Evolutionary conservation across 2,888 invertebrate genomes (phyloP), one percentile per base, ranked within the genome.

Genomic region (Andricus curvator): DNA sequence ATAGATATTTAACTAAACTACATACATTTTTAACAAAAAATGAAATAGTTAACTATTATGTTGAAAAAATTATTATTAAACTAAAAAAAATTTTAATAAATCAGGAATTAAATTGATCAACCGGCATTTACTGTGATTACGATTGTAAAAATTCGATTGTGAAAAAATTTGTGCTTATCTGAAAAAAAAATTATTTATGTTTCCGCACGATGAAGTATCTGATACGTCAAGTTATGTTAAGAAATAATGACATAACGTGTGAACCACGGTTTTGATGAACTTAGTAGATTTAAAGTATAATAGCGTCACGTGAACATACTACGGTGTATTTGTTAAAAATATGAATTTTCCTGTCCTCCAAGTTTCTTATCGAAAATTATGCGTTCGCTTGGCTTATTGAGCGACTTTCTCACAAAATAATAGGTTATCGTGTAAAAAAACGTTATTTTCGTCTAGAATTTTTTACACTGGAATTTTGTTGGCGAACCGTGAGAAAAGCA

Each of bases 321-420:
- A 33, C 5, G 13, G 13, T 51, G 51, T 48, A 11, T 74, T 74
- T 74, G 51, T 56, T 51, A 74, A 33, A 51, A 74, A 74, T 74
- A 33, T 74, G 51, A 74, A 74, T 74, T 74, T 74, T 56, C 70
- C 70, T 56, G 51, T 20, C 56, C 25, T 51, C n/a, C 13, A n/a
- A 74, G 48, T 29, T 74, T 56, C 70, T 74, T 74, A 74, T 74
- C 51, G 33, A 33, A 74, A 74, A 74, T 29, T 74, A 74, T 70
- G 51, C 29, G 48, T 33, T 51, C 51, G 51, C 48, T 25, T 20
- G 44, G 70, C 70, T 70, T 70, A 70, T 70, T 51, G 70, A 70
- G 29, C 33, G 25, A 25, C 51, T 48, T 29, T 48, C 51, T 51
- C 29, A 29, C 25, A 51, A 48, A 70, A 70, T 70, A 48, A 48